Base-by-base conservation (phyloP, 2,888 invertebrate genomes). In the Holacanthella duospinosa region DNA sequence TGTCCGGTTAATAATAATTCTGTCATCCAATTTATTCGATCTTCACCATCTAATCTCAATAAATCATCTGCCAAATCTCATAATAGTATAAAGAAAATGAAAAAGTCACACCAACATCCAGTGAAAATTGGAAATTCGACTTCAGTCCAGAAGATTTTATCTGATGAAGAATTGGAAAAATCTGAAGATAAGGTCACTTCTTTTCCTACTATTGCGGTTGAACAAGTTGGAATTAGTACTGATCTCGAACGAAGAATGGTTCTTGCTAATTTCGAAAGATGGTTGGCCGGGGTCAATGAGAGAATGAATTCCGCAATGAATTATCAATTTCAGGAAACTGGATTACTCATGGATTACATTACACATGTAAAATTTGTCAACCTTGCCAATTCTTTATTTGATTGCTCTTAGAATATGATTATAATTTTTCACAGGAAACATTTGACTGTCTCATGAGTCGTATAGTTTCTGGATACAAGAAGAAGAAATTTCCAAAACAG, bases 261-360 rank as follows among this genome's bases (percentile, higher is more conserved):
- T 4, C 55, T 28, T 6, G 29, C 21, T 12, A 9, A 26, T 16
- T 89, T 88, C 76, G 77, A 83, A 12, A 81, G 84, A 58, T 89
- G 89, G 89, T 77, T 89, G 55, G 83, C 85, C 1, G 85, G 86
- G 73, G 84, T 88, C 19, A 87, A 88, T 12, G 89, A 89, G 75
- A 79, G 85, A 27, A 85, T 89, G 60, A 89, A 89, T 77, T 84
- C 84, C 69, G 82, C 85, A 19, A 84, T 89, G 82, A 85, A 84
- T 75, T 86, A 84, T 26, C 57, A 59, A 24, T 29, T 62, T 2
- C 26, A 29, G 43, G 24, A 2, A 36, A 25, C 12, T 85, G 84
- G 72, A 83, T 84, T 73, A 0, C 78, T 87, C 27, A 82, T 82
- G 16, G 87, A 88, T 75, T 85, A 85, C 75, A 84, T 85, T 48